Evolutionary conservation across 2,113 vertebrate species (phyloP).

Genomic region (Butorides virescens): DNA sequence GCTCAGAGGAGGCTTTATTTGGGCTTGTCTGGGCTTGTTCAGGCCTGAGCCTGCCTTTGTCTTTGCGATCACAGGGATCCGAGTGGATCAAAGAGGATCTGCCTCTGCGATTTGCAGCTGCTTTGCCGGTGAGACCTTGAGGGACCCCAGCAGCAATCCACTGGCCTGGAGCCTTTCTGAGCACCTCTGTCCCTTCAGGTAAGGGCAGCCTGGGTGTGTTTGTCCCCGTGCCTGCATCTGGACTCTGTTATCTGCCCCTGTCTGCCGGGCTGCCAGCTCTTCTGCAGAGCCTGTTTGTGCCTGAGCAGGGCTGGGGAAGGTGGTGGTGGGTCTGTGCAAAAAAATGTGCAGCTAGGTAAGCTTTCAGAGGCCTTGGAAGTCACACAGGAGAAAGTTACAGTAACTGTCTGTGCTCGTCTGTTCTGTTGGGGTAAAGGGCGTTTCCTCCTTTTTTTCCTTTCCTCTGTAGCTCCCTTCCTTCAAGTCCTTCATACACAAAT

Average conservation of each 20-base stretch:
- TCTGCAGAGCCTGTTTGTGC: background rate
- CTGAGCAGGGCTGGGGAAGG: background rate
- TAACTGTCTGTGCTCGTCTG: background rate
- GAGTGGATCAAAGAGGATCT: background rate
- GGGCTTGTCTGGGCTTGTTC: slow-evolving; percentile 71
- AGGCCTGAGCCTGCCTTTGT: slow-evolving; percentile 27
- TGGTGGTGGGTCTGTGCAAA: background rate
- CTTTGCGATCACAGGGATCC: background rate
- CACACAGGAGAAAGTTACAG: fast-evolving
- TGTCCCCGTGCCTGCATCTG: background rate
- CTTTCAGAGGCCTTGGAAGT: background rate
- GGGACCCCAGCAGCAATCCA: background rate
- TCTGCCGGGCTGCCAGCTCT: fast-evolving
- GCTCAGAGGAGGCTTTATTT: slow-evolving; percentile 8
- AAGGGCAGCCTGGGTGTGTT: fast-evolving
- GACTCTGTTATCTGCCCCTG: fast-evolving
- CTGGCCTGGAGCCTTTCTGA: fast-evolving
- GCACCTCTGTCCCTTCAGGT: background rate
- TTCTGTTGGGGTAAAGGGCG: fast-evolving
- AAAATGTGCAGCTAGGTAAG: fast-evolving
- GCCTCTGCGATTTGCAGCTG: background rate
- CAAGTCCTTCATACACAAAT: no score
- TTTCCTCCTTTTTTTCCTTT: background rate
- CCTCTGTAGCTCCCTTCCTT: background rate
- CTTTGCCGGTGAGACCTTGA: background rate